Evolutionary conservation across 2,888 invertebrate species (phyloP), one percentile per base, ranked within the genome.

Genomic region (Drosophila testacea): DNA sequence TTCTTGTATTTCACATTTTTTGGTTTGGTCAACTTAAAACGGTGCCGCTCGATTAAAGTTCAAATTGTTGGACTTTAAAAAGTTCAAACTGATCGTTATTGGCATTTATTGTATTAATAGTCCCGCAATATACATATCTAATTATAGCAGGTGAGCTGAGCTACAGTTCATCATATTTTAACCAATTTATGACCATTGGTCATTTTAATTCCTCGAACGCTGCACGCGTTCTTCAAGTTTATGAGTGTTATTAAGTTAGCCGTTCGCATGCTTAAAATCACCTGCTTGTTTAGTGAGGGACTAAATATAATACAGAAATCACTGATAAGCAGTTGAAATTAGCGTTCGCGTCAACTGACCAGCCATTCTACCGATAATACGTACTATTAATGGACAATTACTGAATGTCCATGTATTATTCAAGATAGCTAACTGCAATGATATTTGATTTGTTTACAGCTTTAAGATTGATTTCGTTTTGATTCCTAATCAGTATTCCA

Each of bases 281-380:
- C 48, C 44, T 56, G 62, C 39, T 16, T 32, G 28, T 56, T 56
- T 55, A 47, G 13, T 70, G 55, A 70, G 39, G 34, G 22, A 30
- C 62, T 75, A 62, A 82, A 67, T 70, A 81, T 70, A 81, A 73
- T 80, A 55, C 32, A 22, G 13, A 69, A 77, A 82, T 73, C 67
- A 69, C 55, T 73, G 83, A 81, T 81, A 83, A 88, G 67, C 62
- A 32, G 34, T 27, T 44, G 42, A 50, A 50, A 54, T 52, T 52
- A 41, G 48, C 28, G 6, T 9, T 6, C 9, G 69, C 6, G 73
- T 70, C 69, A 68, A 68, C 68, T 83, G 83, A 82, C 81, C 77
- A 87, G 61, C 11, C 30, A 41, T 41, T 41, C 30, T n/a, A 38
- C 6, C 28, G 38, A 55, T 57, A 69, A 73, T 76, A 73, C 54